Evolutionary conservation across 2,797 vertebrate species (phyloP).

Genomic region (Micropoecilia bifurca): DNA sequence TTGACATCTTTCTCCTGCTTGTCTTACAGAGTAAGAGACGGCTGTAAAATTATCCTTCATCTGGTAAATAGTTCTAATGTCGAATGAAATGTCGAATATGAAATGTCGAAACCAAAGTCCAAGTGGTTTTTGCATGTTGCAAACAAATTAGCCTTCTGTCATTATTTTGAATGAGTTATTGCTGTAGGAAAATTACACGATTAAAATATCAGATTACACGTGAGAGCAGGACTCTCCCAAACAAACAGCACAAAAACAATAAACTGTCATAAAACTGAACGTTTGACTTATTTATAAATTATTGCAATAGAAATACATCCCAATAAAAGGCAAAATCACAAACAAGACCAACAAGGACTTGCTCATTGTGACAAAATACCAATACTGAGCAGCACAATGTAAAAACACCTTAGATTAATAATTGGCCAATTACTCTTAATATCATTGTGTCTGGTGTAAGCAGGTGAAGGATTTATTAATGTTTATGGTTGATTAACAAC

Average conservation of each 20-base stretch:
- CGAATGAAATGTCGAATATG: neutral
- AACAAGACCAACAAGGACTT: too few relatives aligned
- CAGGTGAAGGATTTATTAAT: neutral
- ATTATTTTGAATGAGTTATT: neutral
- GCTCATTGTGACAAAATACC: neutral
- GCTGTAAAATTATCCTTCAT: neutral
- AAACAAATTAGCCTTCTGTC: neutral
- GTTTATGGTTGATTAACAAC: neutral
- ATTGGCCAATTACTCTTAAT: neutral
- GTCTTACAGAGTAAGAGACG: neutral
- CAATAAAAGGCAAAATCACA: too few relatives aligned
- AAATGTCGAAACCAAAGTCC: neutral
- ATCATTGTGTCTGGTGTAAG: neutral
- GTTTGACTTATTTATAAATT: neutral
- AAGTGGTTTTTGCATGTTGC: neutral
- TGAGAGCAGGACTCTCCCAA: neutral
- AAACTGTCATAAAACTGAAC: neutral
- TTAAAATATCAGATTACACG: neutral
- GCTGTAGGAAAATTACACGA: neutral
- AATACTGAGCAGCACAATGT: neutral
- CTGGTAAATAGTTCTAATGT: neutral
- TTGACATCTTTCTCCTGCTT: neutral
- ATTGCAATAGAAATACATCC: neutral
- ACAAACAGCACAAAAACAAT: neutral
- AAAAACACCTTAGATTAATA: neutral